These are phyloP conservation scores for Rapana venosa DNA, from an alignment of 2,888 invertebrate genomes.

Conservation along the genomic window DNA sequence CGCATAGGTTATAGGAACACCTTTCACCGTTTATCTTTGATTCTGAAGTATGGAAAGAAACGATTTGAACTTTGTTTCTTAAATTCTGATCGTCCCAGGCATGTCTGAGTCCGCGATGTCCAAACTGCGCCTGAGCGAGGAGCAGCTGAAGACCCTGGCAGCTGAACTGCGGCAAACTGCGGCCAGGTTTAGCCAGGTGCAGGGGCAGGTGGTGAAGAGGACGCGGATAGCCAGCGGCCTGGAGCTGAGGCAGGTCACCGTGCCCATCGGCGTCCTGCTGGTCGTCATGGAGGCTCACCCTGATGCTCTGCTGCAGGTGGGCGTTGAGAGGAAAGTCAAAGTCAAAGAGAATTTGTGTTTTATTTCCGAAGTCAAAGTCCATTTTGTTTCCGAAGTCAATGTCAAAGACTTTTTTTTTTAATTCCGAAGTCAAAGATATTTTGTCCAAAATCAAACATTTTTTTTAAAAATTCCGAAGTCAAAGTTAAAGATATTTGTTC, in stretches of 20 bases:
- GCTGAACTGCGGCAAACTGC: conserved; percentile 95
- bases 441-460: no score
- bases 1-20: no score
- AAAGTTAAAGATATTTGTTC: neutral
- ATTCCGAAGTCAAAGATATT: neutral
- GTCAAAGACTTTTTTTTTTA: neutral
- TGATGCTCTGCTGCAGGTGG: conserved; percentile 92
- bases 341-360: neutral
- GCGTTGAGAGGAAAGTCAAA: neutral
- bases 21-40: no score
- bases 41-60: no score
- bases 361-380: neutral
- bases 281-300: conserved; percentile 99
- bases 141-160: conserved; percentile 91
- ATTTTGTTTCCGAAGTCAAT: neutral
- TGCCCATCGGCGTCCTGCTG: conserved; percentile 97
- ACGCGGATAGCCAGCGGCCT: conserved; percentile 88
- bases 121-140: conserved; percentile 89
- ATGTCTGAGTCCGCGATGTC: conserved; percentile 89
- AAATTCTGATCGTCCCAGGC: conserved; percentile 78
- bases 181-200: conserved; percentile 86
- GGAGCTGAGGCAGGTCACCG: conserved; percentile 93
- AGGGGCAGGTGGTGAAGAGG: conserved; percentile 72
- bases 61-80: no score
- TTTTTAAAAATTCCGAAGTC: no score